These are phyloP conservation scores for Caenorhabditis imperialis DNA, from an alignment of 2,888 invertebrate species.

Conservation along the genomic window DNA sequence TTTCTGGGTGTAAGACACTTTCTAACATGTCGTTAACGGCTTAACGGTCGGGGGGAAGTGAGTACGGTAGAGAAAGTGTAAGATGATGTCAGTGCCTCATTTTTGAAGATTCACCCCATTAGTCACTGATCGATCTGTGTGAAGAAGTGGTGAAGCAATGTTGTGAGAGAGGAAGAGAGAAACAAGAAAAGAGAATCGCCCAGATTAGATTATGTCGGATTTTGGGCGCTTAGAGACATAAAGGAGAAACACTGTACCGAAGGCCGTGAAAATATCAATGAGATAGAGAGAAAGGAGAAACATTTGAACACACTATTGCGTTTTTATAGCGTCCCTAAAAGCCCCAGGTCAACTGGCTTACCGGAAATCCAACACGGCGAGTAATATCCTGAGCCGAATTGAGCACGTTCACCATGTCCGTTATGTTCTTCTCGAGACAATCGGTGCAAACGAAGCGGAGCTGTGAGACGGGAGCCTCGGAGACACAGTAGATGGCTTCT, in stretches of 20 bases:
- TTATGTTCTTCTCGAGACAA: slow-evolving; percentile 75
- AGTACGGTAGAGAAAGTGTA: slow-evolving; percentile 49
- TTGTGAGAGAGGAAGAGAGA: slow-evolving; percentile 21
- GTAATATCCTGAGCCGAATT: slow-evolving; percentile 76
- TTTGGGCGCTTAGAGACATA: slow-evolving; percentile 25
- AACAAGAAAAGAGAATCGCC: slow-evolving; percentile 42
- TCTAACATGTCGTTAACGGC: slow-evolving; percentile 43
- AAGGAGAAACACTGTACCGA: slow-evolving; percentile 8
- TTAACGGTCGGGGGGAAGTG: slow-evolving; percentile 33
- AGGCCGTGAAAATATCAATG: slow-evolving; percentile 42
- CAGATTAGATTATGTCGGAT: slow-evolving; percentile 50
- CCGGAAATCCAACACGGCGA: slow-evolving; percentile 76
- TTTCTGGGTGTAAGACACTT: slow-evolving; percentile 29
- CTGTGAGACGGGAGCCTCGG: slow-evolving; percentile 74
- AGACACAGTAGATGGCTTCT: slow-evolving; percentile 66
- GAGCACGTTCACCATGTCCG: slow-evolving; percentile 75
- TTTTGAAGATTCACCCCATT: slow-evolving; percentile 44
- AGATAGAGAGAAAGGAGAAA: slow-evolving; percentile 18
- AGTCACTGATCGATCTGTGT: slow-evolving; percentile 45
- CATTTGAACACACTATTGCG: slow-evolving; percentile 29
- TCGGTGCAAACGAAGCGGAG: slow-evolving; percentile 76
- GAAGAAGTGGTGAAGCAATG: slow-evolving; percentile 37
- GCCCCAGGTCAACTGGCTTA: slow-evolving; percentile 49
- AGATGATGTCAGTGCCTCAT: slow-evolving; percentile 48
- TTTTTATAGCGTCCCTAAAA: slow-evolving; percentile 32